A percentile compares a stretch with the other conserved stretches of the same genome.
phyloP scores from a whole-genome alignment of 1,140 invertebrate species.

The Nylanderia fulva region DNA sequence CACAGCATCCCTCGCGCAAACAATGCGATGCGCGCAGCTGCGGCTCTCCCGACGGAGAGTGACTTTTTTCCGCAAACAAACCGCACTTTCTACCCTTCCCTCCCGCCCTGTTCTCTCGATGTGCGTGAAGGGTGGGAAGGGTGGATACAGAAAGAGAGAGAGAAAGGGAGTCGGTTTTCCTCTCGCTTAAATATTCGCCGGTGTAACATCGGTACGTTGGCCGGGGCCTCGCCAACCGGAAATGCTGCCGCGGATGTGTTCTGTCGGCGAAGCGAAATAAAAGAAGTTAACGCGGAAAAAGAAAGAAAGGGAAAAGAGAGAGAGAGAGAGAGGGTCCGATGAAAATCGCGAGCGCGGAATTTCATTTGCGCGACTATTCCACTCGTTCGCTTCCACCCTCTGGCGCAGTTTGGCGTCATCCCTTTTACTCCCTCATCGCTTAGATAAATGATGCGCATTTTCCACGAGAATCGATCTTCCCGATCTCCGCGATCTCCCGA shows the following conservation, averaged over 20 bases:
- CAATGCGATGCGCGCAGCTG: conserved; percentile 63
- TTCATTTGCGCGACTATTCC: conserved; percentile 61
- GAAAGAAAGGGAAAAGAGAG: neutral
- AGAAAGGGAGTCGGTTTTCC: conserved; percentile 53
- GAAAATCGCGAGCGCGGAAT: conserved; percentile 63
- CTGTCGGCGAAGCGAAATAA: conserved; percentile 44
- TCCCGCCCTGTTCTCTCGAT: neutral
- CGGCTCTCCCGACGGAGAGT: conserved; percentile 57
- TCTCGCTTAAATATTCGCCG: conserved; percentile 65
- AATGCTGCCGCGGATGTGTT: conserved; percentile 59
- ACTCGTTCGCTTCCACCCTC: conserved; percentile 37
- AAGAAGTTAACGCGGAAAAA: conserved; percentile 25
- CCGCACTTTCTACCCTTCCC: conserved; percentile 35
- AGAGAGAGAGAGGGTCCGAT: conserved; percentile 1
- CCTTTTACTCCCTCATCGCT: no score
- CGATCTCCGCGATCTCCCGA: conserved; percentile 37
- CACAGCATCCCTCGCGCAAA: conserved; percentile 31
- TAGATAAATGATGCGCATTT: neutral
- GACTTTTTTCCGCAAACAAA: conserved; percentile 65
- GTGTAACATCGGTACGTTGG: conserved; percentile 14
- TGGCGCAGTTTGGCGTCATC: neutral
- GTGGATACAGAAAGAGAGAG: conserved; percentile 5
- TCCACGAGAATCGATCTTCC: conserved; percentile 32
- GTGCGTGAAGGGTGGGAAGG: neutral
- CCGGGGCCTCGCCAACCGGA: conserved; percentile 48